Evolutionary conservation across 2,888 invertebrate species (phyloP).

Genomic region (Dolomedes plantarius): DNA sequence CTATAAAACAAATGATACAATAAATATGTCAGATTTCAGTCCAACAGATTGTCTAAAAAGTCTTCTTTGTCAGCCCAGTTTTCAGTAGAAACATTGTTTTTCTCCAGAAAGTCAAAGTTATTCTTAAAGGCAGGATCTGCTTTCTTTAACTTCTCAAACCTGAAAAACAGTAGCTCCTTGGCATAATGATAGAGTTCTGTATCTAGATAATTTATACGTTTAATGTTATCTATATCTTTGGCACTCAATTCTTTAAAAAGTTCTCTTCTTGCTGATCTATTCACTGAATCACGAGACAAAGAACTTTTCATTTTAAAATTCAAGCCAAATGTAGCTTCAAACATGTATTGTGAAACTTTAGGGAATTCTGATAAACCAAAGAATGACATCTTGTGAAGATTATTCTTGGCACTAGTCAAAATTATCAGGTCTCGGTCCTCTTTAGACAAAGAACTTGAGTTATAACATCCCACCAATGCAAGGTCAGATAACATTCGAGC

Average conservation of each 20-base stretch:
- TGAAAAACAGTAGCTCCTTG: slow-evolving; percentile 85
- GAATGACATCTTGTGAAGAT: slow-evolving; percentile 95
- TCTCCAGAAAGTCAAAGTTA: slow-evolving; percentile 79
- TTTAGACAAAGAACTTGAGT: slow-evolving; percentile 82
- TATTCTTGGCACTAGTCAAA: slow-evolving; percentile 95
- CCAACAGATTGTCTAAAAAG: slow-evolving; percentile 60
- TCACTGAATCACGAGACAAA: slow-evolving; percentile 91
- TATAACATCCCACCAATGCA: slow-evolving; percentile 95
- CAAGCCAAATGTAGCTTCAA: slow-evolving; percentile 95
- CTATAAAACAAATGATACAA: too few species aligned
- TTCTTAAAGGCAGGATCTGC: slow-evolving; percentile 88
- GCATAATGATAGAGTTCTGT: slow-evolving; percentile 95
- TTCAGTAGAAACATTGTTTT: slow-evolving; percentile 57
- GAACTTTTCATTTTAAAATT: slow-evolving; percentile 85
- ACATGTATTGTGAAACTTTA: slow-evolving; percentile 85
- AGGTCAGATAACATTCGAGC: slow-evolving; percentile 98
- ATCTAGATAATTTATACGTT: slow-evolving; percentile 90
- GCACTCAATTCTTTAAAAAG: slow-evolving; percentile 53
- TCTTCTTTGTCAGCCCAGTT: slow-evolving; percentile 72
- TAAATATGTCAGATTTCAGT: too few species aligned
- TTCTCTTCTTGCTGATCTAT: slow-evolving; percentile 77
- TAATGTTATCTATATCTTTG: slow-evolving; percentile 84
- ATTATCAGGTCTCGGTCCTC: slow-evolving; percentile 87
- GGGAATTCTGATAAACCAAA: slow-evolving; percentile 92
- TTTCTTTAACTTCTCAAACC: slow-evolving; percentile 85